Evolutionary conservation across 2,113 vertebrate genomes (phyloP).

Genomic region (Eulemur macaco): DNA sequence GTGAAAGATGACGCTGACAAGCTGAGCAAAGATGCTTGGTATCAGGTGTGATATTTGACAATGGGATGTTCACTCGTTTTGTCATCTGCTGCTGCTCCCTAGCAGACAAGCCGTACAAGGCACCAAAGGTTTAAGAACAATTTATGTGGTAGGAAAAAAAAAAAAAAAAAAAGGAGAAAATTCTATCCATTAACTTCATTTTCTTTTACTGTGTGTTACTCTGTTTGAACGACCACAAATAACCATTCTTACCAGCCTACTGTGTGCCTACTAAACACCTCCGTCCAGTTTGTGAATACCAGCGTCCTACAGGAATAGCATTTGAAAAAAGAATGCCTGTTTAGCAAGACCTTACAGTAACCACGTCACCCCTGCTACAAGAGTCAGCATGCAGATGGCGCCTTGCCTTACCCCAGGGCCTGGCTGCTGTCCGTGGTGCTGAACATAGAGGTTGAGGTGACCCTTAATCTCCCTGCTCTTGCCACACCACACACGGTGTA

Average conservation of each 20-base stretch:
- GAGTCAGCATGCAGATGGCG: background rate
- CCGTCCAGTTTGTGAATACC: background rate
- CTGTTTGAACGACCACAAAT: background rate
- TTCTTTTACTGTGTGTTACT: conserved; percentile 5
- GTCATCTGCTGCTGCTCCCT: conserved; percentile 71
- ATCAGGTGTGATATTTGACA: conserved; percentile 74
- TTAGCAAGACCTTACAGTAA: background rate
- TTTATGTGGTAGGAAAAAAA: background rate
- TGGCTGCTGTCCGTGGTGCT: conserved; percentile 69
- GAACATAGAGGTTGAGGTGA: background rate
- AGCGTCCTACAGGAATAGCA: background rate
- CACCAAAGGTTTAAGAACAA: conserved; percentile 64
- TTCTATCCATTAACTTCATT: conserved; percentile 13
- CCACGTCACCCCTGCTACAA: background rate
- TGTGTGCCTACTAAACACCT: background rate
- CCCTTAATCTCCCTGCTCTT: background rate
- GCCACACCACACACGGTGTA: background rate
- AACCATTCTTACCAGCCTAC: background rate
- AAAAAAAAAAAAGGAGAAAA: background rate
- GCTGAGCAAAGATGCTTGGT: conserved; percentile 29
- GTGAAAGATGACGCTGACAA: conserved; percentile 60
- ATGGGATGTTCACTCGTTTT: conserved; percentile 62
- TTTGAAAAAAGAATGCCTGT: background rate
- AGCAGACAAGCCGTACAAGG: conserved; percentile 53
- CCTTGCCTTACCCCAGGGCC: rapidly evolving